Evolutionary conservation across 2,888 invertebrate species (phyloP), one percentile per base, ranked within the genome.

Genomic region (Drosophila falleni): DNA sequence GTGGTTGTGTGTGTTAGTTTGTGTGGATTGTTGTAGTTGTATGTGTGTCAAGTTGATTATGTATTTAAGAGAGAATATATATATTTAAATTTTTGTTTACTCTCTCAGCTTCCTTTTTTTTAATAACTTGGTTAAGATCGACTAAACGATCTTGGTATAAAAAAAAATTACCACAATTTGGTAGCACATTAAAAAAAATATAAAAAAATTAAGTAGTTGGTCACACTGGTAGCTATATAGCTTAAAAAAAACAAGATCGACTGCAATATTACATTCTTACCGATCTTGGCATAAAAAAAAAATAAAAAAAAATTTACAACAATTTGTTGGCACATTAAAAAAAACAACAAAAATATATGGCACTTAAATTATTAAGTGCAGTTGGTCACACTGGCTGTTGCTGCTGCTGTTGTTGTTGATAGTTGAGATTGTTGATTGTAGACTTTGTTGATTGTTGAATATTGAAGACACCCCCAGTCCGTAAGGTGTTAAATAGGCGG

Each of bases 321-420:
- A 3, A 31, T 55, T 29, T 46, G 16, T 51, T n/a, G 11, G 49
- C 76, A 76, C 76, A 56, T 23, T 41, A 70, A 78, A 77, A 77
- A 78, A 74, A 78, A 60, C 15, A 13, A 42, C 39, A 78, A 68
- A 71, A 74, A 71, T 10, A 10, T 29, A 29, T 29, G 11, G 19
- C 33, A 51, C 9, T 23, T 35, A 35, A 23, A 16, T 19, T 42
- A 35, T 50, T 50, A 8, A 50, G 16, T 31, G 54, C 29, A 54
- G 37, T 15, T 56, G 47, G 39, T 67, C 56, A 15, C 44, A 54
- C 39, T 69, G 55, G 16, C n/a, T 56, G 49, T n/a, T 56, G 55
- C 6, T 63, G 56, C 11, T 55, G 46, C 11, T 62, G 41, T 19
- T 51, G 49, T 23, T 61, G 51, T 33, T 72, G 68, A 42, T 6